phyloP scores from a whole-genome alignment of 1,140 invertebrate species.

The Dendrolimus punctatus region DNA sequence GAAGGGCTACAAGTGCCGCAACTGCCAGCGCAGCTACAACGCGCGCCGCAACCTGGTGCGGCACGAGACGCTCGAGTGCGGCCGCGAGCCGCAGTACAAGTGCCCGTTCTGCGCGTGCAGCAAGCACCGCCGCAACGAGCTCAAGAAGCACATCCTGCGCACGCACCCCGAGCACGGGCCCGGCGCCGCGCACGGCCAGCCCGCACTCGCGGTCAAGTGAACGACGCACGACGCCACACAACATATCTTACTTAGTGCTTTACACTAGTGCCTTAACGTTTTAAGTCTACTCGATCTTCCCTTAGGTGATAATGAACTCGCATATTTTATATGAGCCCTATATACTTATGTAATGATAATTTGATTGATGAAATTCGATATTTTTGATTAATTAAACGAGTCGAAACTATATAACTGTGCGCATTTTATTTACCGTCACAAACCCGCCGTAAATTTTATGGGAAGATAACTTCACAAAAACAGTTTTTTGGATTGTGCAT shows the following conservation, averaged over 20 bases:
- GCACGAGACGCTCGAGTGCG: constrained; percentile 79
- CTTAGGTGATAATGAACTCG: constrained; percentile 38
- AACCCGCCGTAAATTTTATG: constrained; percentile 38
- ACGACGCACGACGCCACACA: constrained; percentile 9
- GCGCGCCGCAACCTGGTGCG: constrained; percentile 75
- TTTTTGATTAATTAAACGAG: constrained; percentile 61
- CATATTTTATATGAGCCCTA: constrained; percentile 53
- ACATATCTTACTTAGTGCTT: too few relatives aligned
- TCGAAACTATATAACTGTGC: constrained; percentile 14
- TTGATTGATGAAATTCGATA: constrained; percentile 49
- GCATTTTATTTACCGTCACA: constrained; percentile 39
- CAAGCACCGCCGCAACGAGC: constrained; percentile 71
- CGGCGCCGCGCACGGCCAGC: constrained; percentile 13
- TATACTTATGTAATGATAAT: constrained; percentile 49
- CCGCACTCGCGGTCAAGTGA: constrained; percentile 13
- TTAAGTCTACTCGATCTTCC: constrained; percentile 37
- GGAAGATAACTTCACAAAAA: constrained; percentile 54
- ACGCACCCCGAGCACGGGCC: constrained; percentile 53
- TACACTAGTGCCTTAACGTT: constrained; percentile 9
- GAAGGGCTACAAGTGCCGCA: constrained; percentile 62
- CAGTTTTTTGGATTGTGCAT: constrained; percentile 59
- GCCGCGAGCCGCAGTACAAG: constrained; percentile 77
- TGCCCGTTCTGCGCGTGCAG: constrained; percentile 75
- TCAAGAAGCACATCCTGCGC: constrained; percentile 72
- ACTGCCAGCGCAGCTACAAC: constrained; percentile 74